These are phyloP conservation scores for Sebastes jordani DNA, from an alignment of 2,797 vertebrate species.

Conservation along the genomic window DNA sequence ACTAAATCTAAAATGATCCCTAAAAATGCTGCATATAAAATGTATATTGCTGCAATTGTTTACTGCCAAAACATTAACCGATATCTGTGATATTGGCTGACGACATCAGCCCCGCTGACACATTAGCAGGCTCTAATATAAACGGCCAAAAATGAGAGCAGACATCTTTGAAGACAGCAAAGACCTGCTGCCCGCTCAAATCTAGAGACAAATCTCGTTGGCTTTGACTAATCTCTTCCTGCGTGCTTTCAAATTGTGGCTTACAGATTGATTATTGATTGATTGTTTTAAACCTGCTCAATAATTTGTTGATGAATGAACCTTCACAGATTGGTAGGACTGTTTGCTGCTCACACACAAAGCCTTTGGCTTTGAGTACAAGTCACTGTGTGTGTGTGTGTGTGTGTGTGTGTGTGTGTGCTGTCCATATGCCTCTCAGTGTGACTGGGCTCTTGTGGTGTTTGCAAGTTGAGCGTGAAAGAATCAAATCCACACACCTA, in stretches of 20 bases:
- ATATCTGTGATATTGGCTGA: not conserved
- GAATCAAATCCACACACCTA: not conserved
- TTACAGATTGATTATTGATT: slow-evolving; percentile 23
- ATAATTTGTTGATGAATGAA: slow-evolving; percentile 20
- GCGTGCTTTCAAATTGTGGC: not conserved
- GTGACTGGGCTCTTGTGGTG: slow-evolving; percentile 23
- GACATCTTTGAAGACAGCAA: not conserved
- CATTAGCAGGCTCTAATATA: not conserved
- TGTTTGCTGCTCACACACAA: not conserved
- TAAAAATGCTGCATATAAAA: not conserved
- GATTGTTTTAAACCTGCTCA: not conserved
- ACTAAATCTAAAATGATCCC: not conserved
- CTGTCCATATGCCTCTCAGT: slow-evolving; percentile 56
- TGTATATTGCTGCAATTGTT: not conserved
- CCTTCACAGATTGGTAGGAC: not conserved
- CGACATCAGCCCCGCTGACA: not conserved
- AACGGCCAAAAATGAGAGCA: not conserved
- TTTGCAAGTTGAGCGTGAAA: slow-evolving; percentile 23
- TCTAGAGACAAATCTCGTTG: not conserved
- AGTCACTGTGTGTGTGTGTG: slow-evolving; percentile 3
- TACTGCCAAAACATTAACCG: not conserved
- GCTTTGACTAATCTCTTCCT: not conserved
- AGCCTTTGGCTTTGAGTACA: slow-evolving; percentile 1
- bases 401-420: slow-evolving; percentile 1
- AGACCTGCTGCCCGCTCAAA: not conserved